Base-by-base conservation (phyloP, 2,113 vertebrate genomes). In the Gymnobelideus leadbeateri region DNA sequence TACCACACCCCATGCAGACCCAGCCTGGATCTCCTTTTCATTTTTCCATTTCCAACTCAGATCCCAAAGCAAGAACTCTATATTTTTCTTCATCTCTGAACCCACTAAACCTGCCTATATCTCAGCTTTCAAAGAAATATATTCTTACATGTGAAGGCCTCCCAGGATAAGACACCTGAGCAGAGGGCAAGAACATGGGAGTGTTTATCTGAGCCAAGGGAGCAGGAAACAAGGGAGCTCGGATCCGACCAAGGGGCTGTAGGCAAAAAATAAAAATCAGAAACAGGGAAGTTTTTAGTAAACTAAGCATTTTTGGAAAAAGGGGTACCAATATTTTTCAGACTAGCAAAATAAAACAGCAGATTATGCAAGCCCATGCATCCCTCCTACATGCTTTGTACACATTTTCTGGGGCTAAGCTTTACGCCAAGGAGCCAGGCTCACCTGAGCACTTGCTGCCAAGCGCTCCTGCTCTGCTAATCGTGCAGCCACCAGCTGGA, bases 401-500 rank as follows among this genome's bases (percentile, higher is more conserved):
- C 51, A 50, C 31, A 24, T 57, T 49, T 68, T 28, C 28, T 6
- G 61, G 50, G 89, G 19, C 94, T 37, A 31, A 68, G 51, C 10
- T 57, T 92, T 52, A 51, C 26, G 24, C n/a, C 16, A n/a, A 0
- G 52, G 0, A 28, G 0, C 91, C 31, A 16, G 3, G 97, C 96
- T 89, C 54, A 98, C 98, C 98, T 98, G 98, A 2, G 98, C 94
- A 0, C 98, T 95, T 0, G 97, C 98, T 16, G 96, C 97, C 55
- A 98, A 93, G 91, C 99, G 98, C 94, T 98, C 99, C 0, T 98
- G 98, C 92, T 98, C 98, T 0, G 97, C 98, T 97, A 99, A 98
- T 84, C 96, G 98, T 50, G 98, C 97, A 0, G 99, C 99, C 26
- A 99, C 99, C 96, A 99, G 98, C 96, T 99, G 99, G 16, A 96